These are phyloP conservation scores for Ageneiosus marmoratus DNA, from an alignment of 2,113 vertebrate genomes.

Conservation along the genomic window DNA sequence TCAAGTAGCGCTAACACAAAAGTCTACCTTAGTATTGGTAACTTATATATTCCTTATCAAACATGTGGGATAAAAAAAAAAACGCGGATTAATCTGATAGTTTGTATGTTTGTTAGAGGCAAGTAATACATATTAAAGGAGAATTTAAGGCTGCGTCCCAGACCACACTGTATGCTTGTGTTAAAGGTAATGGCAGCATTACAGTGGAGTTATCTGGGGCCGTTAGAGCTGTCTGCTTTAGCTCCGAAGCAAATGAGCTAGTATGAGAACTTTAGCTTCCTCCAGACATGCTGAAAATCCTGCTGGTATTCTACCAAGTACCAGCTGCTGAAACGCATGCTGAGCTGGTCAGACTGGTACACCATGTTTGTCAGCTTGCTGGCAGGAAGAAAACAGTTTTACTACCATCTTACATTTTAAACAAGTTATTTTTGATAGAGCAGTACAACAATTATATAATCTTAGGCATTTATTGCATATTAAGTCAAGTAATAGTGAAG, in stretches of 20 bases:
- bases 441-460: background rate
- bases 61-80: no score
- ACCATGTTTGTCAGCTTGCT: background rate
- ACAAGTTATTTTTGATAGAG: background rate
- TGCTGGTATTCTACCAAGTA: background rate
- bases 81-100: no score
- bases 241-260: background rate
- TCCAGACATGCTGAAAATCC: background rate
- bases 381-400: background rate
- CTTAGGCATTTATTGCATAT: background rate
- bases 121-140: background rate
- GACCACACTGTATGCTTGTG: background rate
- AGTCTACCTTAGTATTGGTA: no score
- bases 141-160: background rate
- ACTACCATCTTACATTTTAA: background rate
- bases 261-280: background rate
- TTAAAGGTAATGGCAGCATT: background rate
- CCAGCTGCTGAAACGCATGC: background rate
- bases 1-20: no score
- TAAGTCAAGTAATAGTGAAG: background rate
- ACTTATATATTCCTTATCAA: no score
- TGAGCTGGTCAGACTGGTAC: background rate
- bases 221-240: background rate
- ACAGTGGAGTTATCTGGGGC: background rate
- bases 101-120: background rate